Evolutionary conservation across 2,113 vertebrate species (phyloP).

Genomic region (Nothoprocta perdicaria): DNA sequence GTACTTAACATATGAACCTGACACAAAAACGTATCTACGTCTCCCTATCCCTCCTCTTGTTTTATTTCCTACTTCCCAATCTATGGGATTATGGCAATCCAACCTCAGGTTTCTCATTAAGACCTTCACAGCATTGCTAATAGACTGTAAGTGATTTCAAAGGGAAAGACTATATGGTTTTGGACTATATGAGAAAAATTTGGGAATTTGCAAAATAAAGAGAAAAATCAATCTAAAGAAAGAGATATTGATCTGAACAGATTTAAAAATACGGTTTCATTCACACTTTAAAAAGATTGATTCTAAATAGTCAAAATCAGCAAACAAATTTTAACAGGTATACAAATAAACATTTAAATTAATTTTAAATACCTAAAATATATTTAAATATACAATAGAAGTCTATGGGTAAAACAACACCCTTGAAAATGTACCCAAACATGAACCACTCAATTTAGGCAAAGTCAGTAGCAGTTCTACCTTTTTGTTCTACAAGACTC

Average conservation of each 20-base stretch:
- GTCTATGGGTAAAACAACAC: background rate
- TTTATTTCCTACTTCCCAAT: background rate
- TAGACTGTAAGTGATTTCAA: background rate
- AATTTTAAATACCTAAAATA: no score
- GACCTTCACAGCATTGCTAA: background rate
- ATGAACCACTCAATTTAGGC: no score
- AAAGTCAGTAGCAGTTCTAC: background rate
- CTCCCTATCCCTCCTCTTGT: background rate
- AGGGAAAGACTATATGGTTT: background rate
- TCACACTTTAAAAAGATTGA: background rate
- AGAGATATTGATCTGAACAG: background rate
- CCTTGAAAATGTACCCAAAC: background rate
- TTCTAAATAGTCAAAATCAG: background rate
- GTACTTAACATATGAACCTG: background rate
- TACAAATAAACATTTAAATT: background rate
- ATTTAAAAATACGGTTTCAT: background rate
- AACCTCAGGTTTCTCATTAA: background rate
- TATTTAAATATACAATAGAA: background rate
- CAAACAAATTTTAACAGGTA: background rate
- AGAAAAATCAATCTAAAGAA: background rate
- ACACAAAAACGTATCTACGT: background rate
- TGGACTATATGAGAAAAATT: background rate
- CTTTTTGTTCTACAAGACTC: background rate
- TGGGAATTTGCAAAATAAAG: background rate
- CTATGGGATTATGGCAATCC: background rate